phyloP scores from a whole-genome alignment of 2,888 invertebrate species.

The Nemoura dubitans region DNA sequence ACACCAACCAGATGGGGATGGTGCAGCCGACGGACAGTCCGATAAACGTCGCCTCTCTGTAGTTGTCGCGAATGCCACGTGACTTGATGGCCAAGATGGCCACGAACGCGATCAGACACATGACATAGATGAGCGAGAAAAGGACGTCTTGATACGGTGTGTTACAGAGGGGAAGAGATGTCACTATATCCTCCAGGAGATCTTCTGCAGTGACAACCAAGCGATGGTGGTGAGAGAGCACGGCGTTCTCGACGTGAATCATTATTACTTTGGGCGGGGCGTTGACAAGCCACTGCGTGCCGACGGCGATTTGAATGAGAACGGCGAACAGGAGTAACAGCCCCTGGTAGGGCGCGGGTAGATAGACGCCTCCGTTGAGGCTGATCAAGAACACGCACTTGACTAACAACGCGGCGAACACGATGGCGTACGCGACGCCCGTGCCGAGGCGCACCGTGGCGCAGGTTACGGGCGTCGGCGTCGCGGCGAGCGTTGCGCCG shows the following conservation, averaged over 20 bases:
- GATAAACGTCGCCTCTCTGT: constrained; percentile 91
- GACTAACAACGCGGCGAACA: constrained; percentile 90
- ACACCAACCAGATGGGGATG: constrained; percentile 86
- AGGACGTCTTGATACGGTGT: constrained; percentile 77
- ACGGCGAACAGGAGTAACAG: constrained; percentile 90
- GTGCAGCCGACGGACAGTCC: constrained; percentile 87
- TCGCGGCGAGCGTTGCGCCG: constrained; percentile 79
- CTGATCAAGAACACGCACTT: constrained; percentile 94
- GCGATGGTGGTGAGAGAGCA: constrained; percentile 52
- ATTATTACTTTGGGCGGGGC: constrained; percentile 73
- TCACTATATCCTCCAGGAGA: constrained; percentile 53
- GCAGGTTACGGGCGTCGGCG: constrained; percentile 82
- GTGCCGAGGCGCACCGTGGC: constrained; percentile 83
- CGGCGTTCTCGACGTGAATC: constrained; percentile 58
- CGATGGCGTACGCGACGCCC: constrained; percentile 81
- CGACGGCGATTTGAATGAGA: constrained; percentile 85
- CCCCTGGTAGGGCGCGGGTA: constrained; percentile 90
- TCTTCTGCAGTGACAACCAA: constrained; percentile 57
- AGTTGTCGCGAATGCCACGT: constrained; percentile 90
- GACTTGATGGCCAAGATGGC: constrained; percentile 86
- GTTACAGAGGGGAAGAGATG: constrained; percentile 65
- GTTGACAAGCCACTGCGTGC: constrained; percentile 84
- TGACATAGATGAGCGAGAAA: constrained; percentile 81
- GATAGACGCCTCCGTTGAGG: constrained; percentile 88
- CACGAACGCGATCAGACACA: constrained; percentile 85